These are phyloP conservation scores for Carabus problematicus DNA, from an alignment of 2,888 invertebrate genomes.

Conservation along the genomic window DNA sequence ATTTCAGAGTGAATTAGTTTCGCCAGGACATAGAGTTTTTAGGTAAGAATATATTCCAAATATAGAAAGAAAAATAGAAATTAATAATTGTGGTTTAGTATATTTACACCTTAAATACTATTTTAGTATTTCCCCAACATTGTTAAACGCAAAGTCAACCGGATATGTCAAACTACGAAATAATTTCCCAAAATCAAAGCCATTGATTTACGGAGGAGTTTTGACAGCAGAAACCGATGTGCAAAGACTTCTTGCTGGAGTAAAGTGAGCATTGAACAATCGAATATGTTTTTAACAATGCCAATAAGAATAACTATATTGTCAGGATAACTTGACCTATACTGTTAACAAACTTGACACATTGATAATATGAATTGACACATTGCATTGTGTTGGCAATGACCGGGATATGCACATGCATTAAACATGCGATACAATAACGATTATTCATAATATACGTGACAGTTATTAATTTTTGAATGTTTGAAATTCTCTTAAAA, in stretches of 20 bases:
- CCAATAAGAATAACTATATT: no score
- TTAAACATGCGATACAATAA: no score
- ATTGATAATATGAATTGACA: no score
- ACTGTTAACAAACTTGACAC: no score
- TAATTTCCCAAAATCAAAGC: conserved; percentile 24
- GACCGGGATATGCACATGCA: no score
- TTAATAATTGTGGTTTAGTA: background rate
- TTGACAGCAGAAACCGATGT: conserved; percentile 28
- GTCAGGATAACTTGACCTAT: no score
- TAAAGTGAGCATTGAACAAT: conserved; percentile 27
- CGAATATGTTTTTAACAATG: no score
- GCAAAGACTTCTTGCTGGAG: conserved; percentile 32
- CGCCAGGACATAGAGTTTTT: conserved; percentile 30
- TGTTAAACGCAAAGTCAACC: conserved; percentile 40
- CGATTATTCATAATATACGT: no score
- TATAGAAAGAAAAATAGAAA: background rate
- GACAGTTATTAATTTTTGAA: no score
- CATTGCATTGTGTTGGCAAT: no score
- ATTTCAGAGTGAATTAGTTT: conserved; percentile 14
- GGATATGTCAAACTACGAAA: conserved; percentile 38
- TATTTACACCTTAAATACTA: background rate
- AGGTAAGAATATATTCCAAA: conserved; percentile 11
- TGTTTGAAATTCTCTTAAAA: no score
- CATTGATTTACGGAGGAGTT: conserved; percentile 38
- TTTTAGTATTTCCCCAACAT: conserved; percentile 43